A percentile compares a stretch with the other conserved stretches of the same genome.
These are phyloP conservation scores for Silurus lanzhouensis DNA, from an alignment of 2,797 vertebrate species.

Conservation along the genomic window DNA sequence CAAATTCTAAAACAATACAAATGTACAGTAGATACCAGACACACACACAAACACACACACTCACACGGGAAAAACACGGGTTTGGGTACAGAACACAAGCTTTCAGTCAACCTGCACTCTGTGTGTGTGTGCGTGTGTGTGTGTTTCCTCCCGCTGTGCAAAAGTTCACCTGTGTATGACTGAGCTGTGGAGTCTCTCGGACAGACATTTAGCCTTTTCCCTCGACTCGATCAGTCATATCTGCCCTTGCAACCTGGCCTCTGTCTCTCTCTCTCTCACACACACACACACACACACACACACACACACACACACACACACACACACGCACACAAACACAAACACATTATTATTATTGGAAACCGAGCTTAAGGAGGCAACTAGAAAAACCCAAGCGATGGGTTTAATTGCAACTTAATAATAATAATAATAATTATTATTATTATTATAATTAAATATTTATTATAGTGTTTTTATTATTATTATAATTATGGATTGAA, in stretches of 20 bases:
- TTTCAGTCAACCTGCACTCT: background rate
- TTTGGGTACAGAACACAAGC: constrained; percentile 2
- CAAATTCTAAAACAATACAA: too few species aligned
- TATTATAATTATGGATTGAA: too few species aligned
- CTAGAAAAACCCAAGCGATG: too few species aligned
- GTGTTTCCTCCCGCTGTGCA: background rate
- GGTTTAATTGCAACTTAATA: too few species aligned
- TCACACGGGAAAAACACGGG: background rate
- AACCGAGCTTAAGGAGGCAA: too few species aligned
- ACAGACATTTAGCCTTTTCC: background rate
- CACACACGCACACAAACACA: background rate
- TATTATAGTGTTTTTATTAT: too few species aligned
- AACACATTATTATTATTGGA: too few species aligned
- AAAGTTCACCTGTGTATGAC: background rate
- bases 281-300: background rate
- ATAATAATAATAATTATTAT: too few species aligned
- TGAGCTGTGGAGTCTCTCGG: too few species aligned
- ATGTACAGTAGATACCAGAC: background rate
- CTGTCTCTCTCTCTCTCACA: background rate
- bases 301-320: background rate
- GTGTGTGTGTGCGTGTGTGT: background rate
- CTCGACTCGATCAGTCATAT: constrained; percentile 8
- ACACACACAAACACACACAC: background rate
- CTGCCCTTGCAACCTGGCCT: background rate
- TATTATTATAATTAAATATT: too few species aligned